phyloP scores from a whole-genome alignment of 2,113 vertebrate species.

The Panthera leo region DNA sequence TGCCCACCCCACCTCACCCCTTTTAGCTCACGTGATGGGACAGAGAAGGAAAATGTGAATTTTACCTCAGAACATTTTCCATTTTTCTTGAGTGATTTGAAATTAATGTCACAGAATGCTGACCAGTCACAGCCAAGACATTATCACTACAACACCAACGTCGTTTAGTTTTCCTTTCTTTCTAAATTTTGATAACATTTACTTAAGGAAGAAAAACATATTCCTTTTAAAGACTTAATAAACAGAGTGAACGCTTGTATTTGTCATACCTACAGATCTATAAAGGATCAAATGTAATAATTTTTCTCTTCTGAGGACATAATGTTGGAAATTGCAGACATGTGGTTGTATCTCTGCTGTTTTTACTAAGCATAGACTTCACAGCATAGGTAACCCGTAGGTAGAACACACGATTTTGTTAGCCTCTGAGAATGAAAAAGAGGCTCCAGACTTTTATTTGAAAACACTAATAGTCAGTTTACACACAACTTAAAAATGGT shows the following conservation, averaged over 20 bases:
- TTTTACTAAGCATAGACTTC: neutral
- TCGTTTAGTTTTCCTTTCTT: neutral
- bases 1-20: no score
- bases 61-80: neutral
- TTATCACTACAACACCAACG: neutral
- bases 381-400: neutral
- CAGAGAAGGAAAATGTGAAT: neutral
- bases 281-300: neutral
- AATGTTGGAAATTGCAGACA: neutral
- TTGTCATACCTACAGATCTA: neutral
- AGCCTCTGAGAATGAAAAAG: neutral
- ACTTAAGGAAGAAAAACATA: neutral
- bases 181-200: neutral
- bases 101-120: neutral
- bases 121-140: neutral
- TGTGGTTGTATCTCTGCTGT: neutral
- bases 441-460: neutral
- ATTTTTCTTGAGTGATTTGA: neutral
- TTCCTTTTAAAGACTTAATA: constrained; percentile 9
- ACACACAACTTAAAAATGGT: neutral
- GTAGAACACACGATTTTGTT: neutral
- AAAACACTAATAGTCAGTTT: neutral
- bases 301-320: neutral
- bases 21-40: no score
- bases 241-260: neutral